Conservation (phyloP, 2,888 invertebrate genomes). For the Plagiodera versicolora region DNA sequence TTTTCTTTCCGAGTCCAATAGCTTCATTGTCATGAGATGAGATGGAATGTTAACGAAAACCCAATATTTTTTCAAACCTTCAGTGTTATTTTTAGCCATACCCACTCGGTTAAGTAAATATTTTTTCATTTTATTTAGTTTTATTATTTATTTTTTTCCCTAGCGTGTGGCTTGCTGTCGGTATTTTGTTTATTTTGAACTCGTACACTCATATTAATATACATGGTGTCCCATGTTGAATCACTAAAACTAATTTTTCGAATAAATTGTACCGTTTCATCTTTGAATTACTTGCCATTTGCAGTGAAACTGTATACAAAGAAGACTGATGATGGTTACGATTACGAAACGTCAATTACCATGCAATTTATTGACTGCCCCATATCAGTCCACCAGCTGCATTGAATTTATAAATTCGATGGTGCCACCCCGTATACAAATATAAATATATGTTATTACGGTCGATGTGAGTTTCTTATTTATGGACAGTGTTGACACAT, state of each 20-base stretch:
- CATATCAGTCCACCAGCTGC: too few relatives aligned
- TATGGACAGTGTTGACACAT: conserved; percentile 56
- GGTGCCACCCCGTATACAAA: conserved; percentile 34
- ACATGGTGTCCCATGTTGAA: not conserved
- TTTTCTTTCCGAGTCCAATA: too few relatives aligned
- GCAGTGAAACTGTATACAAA: too few relatives aligned
- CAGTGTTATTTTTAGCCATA: conserved; percentile 35
- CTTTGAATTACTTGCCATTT: too few relatives aligned
- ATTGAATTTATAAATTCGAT: not conserved
- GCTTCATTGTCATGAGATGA: conserved; percentile 30
- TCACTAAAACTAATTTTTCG: too few relatives aligned
- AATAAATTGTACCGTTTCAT: too few relatives aligned
- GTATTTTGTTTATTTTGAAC: conserved; percentile 47
- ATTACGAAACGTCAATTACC: too few relatives aligned
- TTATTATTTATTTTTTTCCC: conserved; percentile 49
- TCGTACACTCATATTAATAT: not conserved
- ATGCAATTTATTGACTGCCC: too few relatives aligned
- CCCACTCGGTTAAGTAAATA: conserved; percentile 31
- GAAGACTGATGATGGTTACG: too few relatives aligned
- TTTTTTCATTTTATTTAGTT: conserved; percentile 44
- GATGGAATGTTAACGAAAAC: not conserved
- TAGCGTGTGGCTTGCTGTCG: conserved; percentile 42
- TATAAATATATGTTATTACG: conserved; percentile 55
- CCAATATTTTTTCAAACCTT: not conserved
- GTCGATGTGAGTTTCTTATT: conserved; percentile 52